These are phyloP conservation scores for Eulithis prunata DNA, from an alignment of 2,888 invertebrate genomes.

Conservation along the genomic window DNA sequence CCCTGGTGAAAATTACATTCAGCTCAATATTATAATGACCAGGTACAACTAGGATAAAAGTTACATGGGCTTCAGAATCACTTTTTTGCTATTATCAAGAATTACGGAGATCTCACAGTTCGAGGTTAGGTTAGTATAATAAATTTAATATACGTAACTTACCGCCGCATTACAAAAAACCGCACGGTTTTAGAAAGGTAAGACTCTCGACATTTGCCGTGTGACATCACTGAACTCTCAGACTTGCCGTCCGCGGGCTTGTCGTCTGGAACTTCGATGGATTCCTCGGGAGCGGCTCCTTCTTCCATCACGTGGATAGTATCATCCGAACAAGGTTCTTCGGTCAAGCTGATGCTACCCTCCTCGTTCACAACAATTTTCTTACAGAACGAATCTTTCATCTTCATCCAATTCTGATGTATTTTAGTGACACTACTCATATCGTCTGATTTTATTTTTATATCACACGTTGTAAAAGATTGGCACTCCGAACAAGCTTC, in stretches of 20 bases:
- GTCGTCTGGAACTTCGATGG: slow-evolving; percentile 35
- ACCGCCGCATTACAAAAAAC: slow-evolving; percentile 72
- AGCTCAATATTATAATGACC: too few relatives aligned
- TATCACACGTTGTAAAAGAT: slow-evolving; percentile 60
- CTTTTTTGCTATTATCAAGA: too few relatives aligned
- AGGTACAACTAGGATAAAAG: too few relatives aligned
- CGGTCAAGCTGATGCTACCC: slow-evolving; percentile 58
- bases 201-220: slow-evolving; percentile 64
- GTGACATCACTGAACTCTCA: slow-evolving; percentile 52
- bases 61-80: too few relatives aligned
- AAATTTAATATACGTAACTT: slow-evolving; percentile 22
- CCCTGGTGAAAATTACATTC: slow-evolving; percentile 47
- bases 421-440: slow-evolving; percentile 47
- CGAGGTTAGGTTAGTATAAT: neutral
- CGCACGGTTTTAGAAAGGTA: slow-evolving; percentile 61
- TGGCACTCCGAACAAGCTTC: slow-evolving; percentile 65
- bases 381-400: slow-evolving; percentile 71
- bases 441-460: slow-evolving; percentile 59
- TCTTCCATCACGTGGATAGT: slow-evolving; percentile 42
- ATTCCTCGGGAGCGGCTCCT: slow-evolving; percentile 34
- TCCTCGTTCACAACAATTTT: slow-evolving; percentile 66
- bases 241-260: slow-evolving; percentile 48
- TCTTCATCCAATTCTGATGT: slow-evolving; percentile 63
- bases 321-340: slow-evolving; percentile 51
- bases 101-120: too few relatives aligned